Conservation (phyloP, 2,113 vertebrate species). For the Indicator indicator region DNA sequence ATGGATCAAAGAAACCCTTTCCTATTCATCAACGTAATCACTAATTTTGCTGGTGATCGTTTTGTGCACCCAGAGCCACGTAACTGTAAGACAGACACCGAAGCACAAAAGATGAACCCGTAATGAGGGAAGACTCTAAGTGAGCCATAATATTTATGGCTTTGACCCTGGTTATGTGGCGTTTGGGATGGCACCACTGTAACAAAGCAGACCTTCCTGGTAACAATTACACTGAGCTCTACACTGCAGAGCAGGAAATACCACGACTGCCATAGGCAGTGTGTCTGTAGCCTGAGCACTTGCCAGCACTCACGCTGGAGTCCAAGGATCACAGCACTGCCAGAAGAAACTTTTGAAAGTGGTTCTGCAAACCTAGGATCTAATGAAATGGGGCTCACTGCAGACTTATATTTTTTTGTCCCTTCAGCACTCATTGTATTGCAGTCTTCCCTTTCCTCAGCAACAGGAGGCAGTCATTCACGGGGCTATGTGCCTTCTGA, state of each 20-base stretch:
- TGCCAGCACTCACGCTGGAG: neutral
- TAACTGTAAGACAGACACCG: neutral
- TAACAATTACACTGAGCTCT: neutral
- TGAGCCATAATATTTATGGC: accelerated
- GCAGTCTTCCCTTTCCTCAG: neutral
- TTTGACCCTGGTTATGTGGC: neutral
- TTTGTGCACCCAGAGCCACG: neutral
- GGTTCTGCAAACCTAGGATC: neutral
- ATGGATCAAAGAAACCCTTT: neutral
- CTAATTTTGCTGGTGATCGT: neutral
- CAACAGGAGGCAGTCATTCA: neutral
- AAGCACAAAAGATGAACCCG: neutral
- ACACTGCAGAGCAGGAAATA: neutral
- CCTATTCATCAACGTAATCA: neutral
- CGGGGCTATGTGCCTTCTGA: neutral
- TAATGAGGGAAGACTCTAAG: neutral
- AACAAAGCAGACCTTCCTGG: neutral
- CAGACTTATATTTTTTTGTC: neutral
- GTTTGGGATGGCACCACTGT: neutral
- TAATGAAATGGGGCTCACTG: neutral
- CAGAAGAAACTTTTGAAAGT: neutral
- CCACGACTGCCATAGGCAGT: accelerated
- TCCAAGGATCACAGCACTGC: neutral
- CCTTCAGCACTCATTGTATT: neutral
- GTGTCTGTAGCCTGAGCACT: neutral